These are phyloP conservation scores for Monoplex corrugatus DNA, from an alignment of 2,888 invertebrate genomes.

Conservation along the genomic window DNA sequence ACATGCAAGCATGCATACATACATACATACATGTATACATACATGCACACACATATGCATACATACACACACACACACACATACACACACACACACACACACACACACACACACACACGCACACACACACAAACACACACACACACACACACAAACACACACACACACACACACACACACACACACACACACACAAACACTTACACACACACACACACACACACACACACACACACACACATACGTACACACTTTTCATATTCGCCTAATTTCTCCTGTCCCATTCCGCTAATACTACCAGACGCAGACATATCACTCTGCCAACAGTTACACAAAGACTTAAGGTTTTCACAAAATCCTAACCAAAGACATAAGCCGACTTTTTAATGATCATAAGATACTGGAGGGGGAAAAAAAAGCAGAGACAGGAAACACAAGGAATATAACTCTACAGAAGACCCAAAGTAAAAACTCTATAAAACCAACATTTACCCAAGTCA, in stretches of 20 bases:
- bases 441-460: neutral
- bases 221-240: neutral
- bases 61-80: slow-evolving; percentile 44
- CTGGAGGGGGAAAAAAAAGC: neutral
- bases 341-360: neutral
- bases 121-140: neutral
- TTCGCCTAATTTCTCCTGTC: no score
- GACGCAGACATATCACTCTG: neutral
- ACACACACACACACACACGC: neutral
- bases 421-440: neutral
- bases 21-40: no score
- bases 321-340: neutral
- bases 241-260: neutral
- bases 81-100: slow-evolving; percentile 28
- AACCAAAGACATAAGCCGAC: neutral
- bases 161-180: neutral
- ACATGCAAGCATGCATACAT: neutral
- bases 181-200: neutral
- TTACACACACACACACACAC: neutral
- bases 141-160: no score
- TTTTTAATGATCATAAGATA: neutral
- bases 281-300: no score
- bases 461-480: neutral
- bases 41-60: slow-evolving; percentile 36
- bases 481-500: no score